These are phyloP conservation scores for Brachypalpus laphriformis DNA, from an alignment of 2,888 invertebrate species.

Conservation along the genomic window DNA sequence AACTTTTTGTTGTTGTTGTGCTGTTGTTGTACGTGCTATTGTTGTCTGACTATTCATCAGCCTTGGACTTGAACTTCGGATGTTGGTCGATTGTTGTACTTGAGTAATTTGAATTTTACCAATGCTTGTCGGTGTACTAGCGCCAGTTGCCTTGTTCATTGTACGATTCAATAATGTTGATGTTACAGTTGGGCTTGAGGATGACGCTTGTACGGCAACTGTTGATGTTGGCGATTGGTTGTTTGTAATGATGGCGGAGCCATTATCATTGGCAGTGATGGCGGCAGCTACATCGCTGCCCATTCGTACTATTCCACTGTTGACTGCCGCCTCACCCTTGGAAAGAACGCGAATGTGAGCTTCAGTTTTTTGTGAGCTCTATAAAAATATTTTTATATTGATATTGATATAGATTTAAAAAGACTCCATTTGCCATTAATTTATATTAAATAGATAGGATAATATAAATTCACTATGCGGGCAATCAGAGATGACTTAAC, in stretches of 20 bases:
- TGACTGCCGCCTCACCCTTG: constrained; percentile 79
- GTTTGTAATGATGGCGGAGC: constrained; percentile 30
- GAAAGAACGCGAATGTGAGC: constrained; percentile 81
- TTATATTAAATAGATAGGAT: constrained; percentile 9
- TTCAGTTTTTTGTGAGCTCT: constrained; percentile 80
- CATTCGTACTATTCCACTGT: constrained; percentile 81
- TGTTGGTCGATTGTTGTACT: constrained; percentile 68
- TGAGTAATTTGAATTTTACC: constrained; percentile 74
- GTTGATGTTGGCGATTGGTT: constrained; percentile 31
- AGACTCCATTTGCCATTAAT: constrained; percentile 26
- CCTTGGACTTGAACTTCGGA: constrained; percentile 65
- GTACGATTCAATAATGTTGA: constrained; percentile 37
- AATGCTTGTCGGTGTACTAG: constrained; percentile 61
- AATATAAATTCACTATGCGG: constrained; percentile 1
- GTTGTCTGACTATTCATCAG: constrained; percentile 68
- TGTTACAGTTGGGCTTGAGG: constrained; percentile 46
- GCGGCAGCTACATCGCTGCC: constrained; percentile 72
- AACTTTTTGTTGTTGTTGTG: constrained; percentile 37
- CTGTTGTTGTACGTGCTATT: constrained; percentile 59
- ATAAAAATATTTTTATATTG: constrained; percentile 69
- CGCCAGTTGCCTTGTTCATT: constrained; percentile 27
- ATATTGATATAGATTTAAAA: constrained; percentile 18
- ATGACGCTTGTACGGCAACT: constrained; percentile 12
- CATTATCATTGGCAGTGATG: constrained; percentile 40
- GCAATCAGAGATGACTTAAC: not conserved